Evolutionary conservation across 2,113 vertebrate genomes (phyloP).

Genomic region (Danionella cerebrum): DNA sequence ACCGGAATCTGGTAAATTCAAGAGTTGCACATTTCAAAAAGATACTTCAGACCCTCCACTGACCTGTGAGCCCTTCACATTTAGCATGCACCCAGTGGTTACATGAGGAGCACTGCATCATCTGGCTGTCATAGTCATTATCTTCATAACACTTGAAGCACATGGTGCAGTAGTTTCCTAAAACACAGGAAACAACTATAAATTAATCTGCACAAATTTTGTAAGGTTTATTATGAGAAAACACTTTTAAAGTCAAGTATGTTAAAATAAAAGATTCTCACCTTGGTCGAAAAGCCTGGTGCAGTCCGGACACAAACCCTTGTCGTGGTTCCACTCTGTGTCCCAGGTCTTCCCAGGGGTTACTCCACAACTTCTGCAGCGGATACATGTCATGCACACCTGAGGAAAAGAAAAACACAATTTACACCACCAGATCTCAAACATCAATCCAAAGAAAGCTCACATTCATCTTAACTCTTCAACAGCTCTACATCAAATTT

Average conservation of each 20-base stretch:
- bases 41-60: neutral
- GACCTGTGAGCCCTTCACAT: conserved; percentile 83
- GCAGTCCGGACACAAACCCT: conserved; percentile 82
- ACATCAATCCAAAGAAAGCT: neutral
- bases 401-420: conserved; percentile 46
- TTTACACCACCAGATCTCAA: no score
- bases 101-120: conserved; percentile 88
- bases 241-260: no score
- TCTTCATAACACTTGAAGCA: conserved; percentile 90
- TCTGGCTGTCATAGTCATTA: conserved; percentile 87
- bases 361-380: conserved; percentile 85
- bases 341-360: conserved; percentile 83
- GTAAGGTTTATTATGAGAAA: no score
- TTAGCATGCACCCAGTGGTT: conserved; percentile 90
- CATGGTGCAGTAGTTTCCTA: conserved; percentile 88
- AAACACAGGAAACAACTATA: neutral
- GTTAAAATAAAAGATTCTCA: conserved; percentile 49
- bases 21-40: no score
- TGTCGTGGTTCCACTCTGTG: conserved; percentile 79
- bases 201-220: neutral
- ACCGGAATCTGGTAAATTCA: no score
- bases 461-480: neutral
- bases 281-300: conserved; percentile 79
- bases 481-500: no score
- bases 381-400: conserved; percentile 84